Evolutionary conservation across 2,113 vertebrate genomes (phyloP).

Genomic region (Caranx ignobilis): DNA sequence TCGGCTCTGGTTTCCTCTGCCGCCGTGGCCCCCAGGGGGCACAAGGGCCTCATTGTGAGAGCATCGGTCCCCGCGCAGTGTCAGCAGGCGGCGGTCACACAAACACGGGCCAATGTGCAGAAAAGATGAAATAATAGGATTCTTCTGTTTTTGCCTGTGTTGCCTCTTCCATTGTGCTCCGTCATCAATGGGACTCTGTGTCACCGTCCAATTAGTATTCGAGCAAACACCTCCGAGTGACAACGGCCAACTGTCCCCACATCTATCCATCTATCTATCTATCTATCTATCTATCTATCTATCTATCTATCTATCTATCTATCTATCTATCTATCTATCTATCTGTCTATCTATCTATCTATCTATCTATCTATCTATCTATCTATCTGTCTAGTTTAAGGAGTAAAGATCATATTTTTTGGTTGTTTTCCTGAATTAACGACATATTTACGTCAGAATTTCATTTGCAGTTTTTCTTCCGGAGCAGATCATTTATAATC

Average conservation of each 20-base stretch:
- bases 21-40: conserved; percentile 28
- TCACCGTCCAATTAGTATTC: conserved; percentile 81
- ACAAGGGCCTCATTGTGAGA: conserved; percentile 80
- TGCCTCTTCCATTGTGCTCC: conserved; percentile 77
- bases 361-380: conserved; percentile 29
- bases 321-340: no score
- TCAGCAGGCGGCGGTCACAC: conserved; percentile 67
- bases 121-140: conserved; percentile 80
- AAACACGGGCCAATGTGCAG: conserved; percentile 70
- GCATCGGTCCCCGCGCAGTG: conserved; percentile 54
- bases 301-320: no score
- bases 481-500: no score
- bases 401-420: no score
- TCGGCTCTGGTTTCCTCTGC: conserved; percentile 50
- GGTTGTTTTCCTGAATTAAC: no score
- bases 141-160: conserved; percentile 74
- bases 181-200: conserved; percentile 82
- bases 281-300: conserved; percentile 29
- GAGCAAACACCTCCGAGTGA: conserved; percentile 72
- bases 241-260: conserved; percentile 52
- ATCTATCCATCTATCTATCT: conserved; percentile 48
- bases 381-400: conserved; percentile 25
- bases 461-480: no score
- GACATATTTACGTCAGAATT: no score
- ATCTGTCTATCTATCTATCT: conserved; percentile 15